Conservation (phyloP, 1,140 invertebrate genomes). For the Rhagoletis zephyria region DNA sequence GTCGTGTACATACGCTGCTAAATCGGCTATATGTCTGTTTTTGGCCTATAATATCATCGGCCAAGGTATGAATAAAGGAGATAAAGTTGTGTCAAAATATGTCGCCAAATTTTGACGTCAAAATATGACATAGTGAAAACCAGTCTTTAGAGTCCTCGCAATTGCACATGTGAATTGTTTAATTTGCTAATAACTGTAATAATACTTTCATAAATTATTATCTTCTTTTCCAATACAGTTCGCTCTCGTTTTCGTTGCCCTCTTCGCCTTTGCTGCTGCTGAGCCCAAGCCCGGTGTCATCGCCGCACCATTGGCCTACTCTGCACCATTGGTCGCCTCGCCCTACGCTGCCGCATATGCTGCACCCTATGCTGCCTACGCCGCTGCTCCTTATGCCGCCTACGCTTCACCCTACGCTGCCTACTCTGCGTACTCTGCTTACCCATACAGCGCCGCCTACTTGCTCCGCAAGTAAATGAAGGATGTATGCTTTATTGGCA, state of each 20-base stretch:
- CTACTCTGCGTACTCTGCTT: conserved; percentile 55
- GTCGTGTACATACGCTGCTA: no score
- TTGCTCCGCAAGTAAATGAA: conserved; percentile 55
- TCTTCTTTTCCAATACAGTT: conserved; percentile 60
- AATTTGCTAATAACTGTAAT: not conserved
- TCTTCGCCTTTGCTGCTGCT: conserved; percentile 67
- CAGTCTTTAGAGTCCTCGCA: not conserved
- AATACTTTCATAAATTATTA: conserved; percentile 38
- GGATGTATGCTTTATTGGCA: not conserved
- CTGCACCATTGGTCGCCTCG: conserved; percentile 60
- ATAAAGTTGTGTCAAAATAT: no score
- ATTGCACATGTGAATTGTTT: not conserved
- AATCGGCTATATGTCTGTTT: no score
- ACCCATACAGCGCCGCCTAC: conserved; percentile 57
- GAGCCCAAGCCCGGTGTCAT: conserved; percentile 59
- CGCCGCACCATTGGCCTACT: conserved; percentile 66
- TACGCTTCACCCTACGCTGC: conserved; percentile 55
- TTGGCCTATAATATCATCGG: no score
- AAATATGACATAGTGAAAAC: no score
- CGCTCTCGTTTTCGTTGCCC: conserved; percentile 68
- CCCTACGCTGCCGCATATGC: conserved; percentile 60
- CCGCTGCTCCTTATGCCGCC: conserved; percentile 60
- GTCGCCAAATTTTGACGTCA: no score
- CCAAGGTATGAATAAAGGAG: no score
- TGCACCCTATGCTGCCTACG: conserved; percentile 54